Evolutionary conservation across 1,140 invertebrate genomes (phyloP), one percentile per base, ranked within the genome.

Genomic region (Eciton burchellii): DNA sequence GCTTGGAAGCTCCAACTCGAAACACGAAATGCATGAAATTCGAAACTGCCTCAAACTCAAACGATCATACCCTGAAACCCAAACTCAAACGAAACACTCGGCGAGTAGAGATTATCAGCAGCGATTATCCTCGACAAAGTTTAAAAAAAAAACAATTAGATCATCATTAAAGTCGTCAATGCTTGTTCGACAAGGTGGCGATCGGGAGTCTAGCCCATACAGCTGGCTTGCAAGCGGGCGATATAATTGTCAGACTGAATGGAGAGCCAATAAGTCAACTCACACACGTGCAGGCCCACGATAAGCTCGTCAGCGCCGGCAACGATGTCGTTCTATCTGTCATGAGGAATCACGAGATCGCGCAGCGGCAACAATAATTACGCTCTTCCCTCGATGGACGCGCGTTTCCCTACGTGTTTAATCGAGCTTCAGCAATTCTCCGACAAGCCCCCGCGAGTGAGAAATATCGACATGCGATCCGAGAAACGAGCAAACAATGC

Each of bases 181-280:
- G 9, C 45, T 57, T 84, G 24, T 68, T 41, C 56, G n/a, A 8
- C 6, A 90, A 98, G 97, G 96, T 98, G 11, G 94, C 94, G 57
- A 95, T 95, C 70, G 95, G 96, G 59, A 96, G 97, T 89, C 93
- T 97, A 57, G 97, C 97, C 5, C 95, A 97, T 79, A 92, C 95
- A 86, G 96, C 96, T 73, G 97, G 97, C 29, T 91, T 98, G 45
- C 94, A 95, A 89, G 95, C 96, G 29, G 97, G 97, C 19, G 97
- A 98, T 91, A 94, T 96, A 79, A 94, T 98, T 79, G 93, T 96
- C 14, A 95, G 95, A 89, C 95, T 98, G 70, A 96, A 96, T 84
- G 95, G 95, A 60, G 93, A 93, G 41, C 92, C 95, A 57, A 95
- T 96, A 5, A 94, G 94, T 16, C 91, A 93, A 60, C 92, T 97